Evolutionary conservation across 2,888 invertebrate species (phyloP).

Genomic region (Dolichopus griseipennis): DNA sequence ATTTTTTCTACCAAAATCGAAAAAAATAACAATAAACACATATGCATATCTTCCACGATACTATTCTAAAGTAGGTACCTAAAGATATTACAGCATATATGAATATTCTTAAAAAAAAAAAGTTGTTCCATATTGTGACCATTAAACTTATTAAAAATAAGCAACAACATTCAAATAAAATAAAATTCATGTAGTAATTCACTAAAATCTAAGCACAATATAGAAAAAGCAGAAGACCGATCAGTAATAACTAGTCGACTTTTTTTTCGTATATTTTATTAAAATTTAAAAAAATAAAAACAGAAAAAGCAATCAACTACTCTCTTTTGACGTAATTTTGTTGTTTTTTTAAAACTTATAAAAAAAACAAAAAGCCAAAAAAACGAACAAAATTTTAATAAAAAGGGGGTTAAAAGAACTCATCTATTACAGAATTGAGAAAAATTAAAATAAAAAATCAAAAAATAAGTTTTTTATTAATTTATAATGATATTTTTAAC

Average conservation of each 20-base stretch:
- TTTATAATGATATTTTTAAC: too few relatives aligned
- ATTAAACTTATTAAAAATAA: background rate
- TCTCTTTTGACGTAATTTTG: background rate
- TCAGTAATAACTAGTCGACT: background rate
- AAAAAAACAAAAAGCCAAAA: background rate
- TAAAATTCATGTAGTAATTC: background rate
- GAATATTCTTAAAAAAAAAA: background rate
- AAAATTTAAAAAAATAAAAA: background rate
- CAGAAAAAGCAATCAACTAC: background rate
- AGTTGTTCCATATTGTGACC: background rate
- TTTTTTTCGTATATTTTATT: background rate
- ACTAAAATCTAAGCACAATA: too few relatives aligned
- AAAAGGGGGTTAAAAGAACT: slow-evolving; percentile 1
- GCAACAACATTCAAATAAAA: background rate
- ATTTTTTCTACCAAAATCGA: too few relatives aligned
- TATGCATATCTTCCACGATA: too few relatives aligned
- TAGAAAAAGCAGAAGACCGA: background rate
- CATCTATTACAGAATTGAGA: background rate
- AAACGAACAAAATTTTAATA: background rate
- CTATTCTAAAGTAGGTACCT: too few relatives aligned
- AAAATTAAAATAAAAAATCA: background rate
- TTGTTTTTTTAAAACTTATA: background rate
- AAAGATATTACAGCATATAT: too few relatives aligned
- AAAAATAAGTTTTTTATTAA: too few relatives aligned
- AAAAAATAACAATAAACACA: too few relatives aligned